Evolutionary conservation across 1,140 invertebrate genomes (phyloP), one percentile per base, ranked within the genome.

Genomic region (Pomacea maculata): DNA sequence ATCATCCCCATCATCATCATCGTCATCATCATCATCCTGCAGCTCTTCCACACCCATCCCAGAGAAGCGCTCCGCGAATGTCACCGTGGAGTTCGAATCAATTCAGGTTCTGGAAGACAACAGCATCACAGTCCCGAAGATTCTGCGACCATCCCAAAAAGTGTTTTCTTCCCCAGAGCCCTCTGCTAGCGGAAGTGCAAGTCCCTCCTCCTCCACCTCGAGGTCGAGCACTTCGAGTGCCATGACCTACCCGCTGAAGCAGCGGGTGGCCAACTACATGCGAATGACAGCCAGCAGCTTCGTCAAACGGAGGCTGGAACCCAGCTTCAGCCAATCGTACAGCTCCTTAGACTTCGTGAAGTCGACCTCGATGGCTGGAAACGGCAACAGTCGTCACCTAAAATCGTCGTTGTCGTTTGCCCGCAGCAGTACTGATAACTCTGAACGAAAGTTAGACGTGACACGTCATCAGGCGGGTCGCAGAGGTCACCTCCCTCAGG

Each of bases 231-330:
- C 64, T 2, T 34, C 63, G 19, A 15, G n/a, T 21, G 11, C 57
- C 55, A 11, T 55, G 25, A 57, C 29, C 34, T 78, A 78, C 77
- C 77, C 77, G 6, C 77, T 78, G 34, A 78, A 71, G 67, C 65
- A 70, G 65, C 5, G n/a, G 21, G 65, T 34, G 45, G 65, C 80
- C 19, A 76, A 76, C 68, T 78, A 81, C 68, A 78, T 77, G 67
- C 64, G 63, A n/a, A 71, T 81, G 80, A 81, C 80, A 19, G 77
- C 65, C 55, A 81, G 80, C 63, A 71, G 67, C 77, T 82, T 61
- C 54, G 72, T 72, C 57, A 82, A 82, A 72, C 68, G 81, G 21
- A 25, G 67, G 19, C 72, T 82, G 68, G 70, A 79, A 25, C 77
- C 81, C 54, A 82, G 9, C 52, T 82, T 82, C 77, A 82, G 70